These are phyloP conservation scores for Eumeta japonica DNA, from an alignment of 1,140 invertebrate genomes.

Conservation along the genomic window DNA sequence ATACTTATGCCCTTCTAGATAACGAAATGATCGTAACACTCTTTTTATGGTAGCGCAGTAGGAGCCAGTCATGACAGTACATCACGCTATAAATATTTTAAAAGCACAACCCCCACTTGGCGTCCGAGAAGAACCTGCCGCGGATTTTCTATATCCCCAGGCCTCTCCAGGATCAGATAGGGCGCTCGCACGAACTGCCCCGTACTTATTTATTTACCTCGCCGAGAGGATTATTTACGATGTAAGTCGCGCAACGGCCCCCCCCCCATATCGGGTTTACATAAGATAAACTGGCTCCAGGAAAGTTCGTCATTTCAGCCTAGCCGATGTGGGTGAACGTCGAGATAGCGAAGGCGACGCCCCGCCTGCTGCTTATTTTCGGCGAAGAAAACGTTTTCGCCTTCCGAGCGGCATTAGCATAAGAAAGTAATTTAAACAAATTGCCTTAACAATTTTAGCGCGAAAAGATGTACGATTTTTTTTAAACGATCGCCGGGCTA, in stretches of 20 bases:
- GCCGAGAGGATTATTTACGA: constrained; percentile 52
- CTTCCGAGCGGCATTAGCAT: constrained; percentile 41
- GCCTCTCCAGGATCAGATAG: constrained; percentile 38
- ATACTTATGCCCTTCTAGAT: no score
- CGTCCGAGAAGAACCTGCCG: constrained; percentile 42
- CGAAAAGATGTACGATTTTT: constrained; percentile 32
- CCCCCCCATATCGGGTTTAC: constrained; percentile 37
- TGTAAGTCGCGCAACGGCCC: constrained; percentile 40
- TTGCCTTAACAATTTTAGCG: constrained; percentile 47
- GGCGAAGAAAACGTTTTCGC: constrained; percentile 36
- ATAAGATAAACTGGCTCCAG: constrained; percentile 26
- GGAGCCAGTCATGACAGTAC: no score
- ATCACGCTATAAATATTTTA: no score
- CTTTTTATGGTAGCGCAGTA: no score
- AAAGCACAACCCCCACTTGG: no score
- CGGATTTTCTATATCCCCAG: constrained; percentile 28
- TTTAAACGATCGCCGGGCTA: no score
- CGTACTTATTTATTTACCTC: constrained; percentile 49
- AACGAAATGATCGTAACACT: no score
- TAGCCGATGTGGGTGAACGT: constrained; percentile 19
- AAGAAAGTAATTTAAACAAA: constrained; percentile 52
- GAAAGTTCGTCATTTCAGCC: constrained; percentile 36
- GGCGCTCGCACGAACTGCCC: constrained; percentile 31
- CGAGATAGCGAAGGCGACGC: constrained; percentile 18
- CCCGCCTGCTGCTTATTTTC: constrained; percentile 23